These are phyloP conservation scores for Abrostola triplasia DNA, from an alignment of 2,888 invertebrate genomes.

Conservation along the genomic window DNA sequence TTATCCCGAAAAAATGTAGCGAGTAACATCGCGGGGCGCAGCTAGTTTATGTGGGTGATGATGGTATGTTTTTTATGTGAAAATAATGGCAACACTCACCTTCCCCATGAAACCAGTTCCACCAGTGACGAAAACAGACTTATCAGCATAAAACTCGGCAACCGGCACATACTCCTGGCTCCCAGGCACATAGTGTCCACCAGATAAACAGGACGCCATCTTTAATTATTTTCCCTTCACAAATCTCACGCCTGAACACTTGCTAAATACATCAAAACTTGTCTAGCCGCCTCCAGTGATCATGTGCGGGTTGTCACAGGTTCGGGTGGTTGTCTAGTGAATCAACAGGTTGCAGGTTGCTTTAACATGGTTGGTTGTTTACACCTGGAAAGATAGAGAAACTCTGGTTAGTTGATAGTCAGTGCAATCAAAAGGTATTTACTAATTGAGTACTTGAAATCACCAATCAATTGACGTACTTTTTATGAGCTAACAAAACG, in stretches of 20 bases:
- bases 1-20: no score
- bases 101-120: constrained; percentile 96
- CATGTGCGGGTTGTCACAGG: constrained; percentile 37
- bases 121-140: constrained; percentile 94
- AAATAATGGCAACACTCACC: constrained; percentile 77
- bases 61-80: background rate
- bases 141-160: constrained; percentile 91
- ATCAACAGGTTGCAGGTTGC: constrained; percentile 41
- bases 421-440: no score
- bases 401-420: constrained; percentile 12
- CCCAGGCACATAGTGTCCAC: constrained; percentile 70
- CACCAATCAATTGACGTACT: no score
- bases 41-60: no score
- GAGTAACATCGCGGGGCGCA: no score
- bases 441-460: no score
- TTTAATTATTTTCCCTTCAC: constrained; percentile 51
- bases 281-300: constrained; percentile 28
- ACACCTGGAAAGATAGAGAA: constrained; percentile 61
- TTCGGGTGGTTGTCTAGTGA: constrained; percentile 17
- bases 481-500: no score
- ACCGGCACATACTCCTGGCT: constrained; percentile 85
- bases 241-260: constrained; percentile 36
- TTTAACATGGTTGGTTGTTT: constrained; percentile 66
- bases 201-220: constrained; percentile 82
- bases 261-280: constrained; percentile 53